These are phyloP conservation scores for Indicator maculatus DNA, from an alignment of 2,113 vertebrate species.

Conservation along the genomic window DNA sequence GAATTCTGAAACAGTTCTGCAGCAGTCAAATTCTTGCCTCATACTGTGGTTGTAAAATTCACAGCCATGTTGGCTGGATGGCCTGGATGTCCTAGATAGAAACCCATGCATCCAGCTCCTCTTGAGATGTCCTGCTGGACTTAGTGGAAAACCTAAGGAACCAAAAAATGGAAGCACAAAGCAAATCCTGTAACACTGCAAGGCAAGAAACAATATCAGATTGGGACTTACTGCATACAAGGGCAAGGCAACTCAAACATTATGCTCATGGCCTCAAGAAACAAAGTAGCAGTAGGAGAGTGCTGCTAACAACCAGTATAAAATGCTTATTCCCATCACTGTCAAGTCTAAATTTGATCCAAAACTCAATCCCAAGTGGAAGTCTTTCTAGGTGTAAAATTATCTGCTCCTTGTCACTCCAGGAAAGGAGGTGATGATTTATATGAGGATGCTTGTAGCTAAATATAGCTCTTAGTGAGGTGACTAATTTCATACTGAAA, in stretches of 20 bases:
- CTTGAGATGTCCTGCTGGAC: neutral
- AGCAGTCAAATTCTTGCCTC: neutral
- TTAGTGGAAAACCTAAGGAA: neutral
- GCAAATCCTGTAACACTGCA: neutral
- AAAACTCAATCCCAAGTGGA: neutral
- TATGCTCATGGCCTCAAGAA: neutral
- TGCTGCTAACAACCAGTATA: neutral
- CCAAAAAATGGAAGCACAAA: neutral
- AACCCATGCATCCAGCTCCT: neutral
- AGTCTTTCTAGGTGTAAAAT: neutral
- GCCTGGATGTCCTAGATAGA: neutral
- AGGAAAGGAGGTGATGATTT: neutral
- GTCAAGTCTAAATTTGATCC: neutral
- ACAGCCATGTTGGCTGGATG: neutral
- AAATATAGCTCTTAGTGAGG: neutral
- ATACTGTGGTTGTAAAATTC: neutral
- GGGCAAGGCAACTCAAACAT: neutral
- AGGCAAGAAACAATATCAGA: neutral
- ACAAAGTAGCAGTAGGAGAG: fast-evolving
- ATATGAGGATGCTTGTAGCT: neutral
- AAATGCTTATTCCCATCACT: neutral
- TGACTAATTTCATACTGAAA: neutral
- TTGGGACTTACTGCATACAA: neutral
- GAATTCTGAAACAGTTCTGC: neutral
- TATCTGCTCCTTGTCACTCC: neutral